These are phyloP conservation scores for Hirtodrosophila alboralis DNA, from an alignment of 2,888 invertebrate genomes.

Conservation along the genomic window DNA sequence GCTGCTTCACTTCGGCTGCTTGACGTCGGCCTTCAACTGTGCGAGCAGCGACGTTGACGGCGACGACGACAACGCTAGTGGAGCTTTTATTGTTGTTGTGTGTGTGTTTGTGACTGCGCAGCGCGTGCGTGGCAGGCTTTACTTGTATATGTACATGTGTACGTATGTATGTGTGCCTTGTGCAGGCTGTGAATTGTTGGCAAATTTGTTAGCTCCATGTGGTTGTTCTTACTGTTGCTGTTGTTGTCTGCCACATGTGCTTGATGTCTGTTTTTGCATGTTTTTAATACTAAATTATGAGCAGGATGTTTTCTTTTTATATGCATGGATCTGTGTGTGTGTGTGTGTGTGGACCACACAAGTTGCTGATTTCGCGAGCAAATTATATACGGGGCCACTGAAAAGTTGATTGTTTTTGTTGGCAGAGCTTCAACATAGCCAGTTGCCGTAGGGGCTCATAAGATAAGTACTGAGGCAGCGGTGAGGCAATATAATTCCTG, in stretches of 20 bases:
- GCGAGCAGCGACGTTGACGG: constrained; percentile 32
- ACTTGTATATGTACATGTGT: constrained; percentile 4
- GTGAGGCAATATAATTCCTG: not conserved
- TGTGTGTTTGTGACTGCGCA: constrained; percentile 32
- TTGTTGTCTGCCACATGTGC: constrained; percentile 47
- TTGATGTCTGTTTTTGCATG: constrained; percentile 76
- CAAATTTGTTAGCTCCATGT: constrained; percentile 72
- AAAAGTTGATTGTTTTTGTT: constrained; percentile 35
- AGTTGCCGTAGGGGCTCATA: not conserved
- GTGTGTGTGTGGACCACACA: constrained; percentile 49
- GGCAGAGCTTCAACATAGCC: not conserved
- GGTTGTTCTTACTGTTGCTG: constrained; percentile 39
- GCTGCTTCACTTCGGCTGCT: constrained; percentile 19
- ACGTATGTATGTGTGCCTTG: constrained; percentile 29
- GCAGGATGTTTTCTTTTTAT: constrained; percentile 51
- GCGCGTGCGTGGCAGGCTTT: constrained; percentile 69
- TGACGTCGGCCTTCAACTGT: constrained; percentile 69
- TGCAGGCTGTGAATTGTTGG: constrained; percentile 71
- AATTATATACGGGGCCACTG: constrained; percentile 29
- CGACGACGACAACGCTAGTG: constrained; percentile 42
- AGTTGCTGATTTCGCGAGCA: constrained; percentile 37
- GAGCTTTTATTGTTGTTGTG: constrained; percentile 58
- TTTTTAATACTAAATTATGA: constrained; percentile 70
- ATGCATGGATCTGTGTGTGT: constrained; percentile 9
- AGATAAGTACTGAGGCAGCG: not conserved